These are phyloP conservation scores for Chaenodraco wilsoni DNA, from an alignment of 2,797 vertebrate species.

Conservation along the genomic window DNA sequence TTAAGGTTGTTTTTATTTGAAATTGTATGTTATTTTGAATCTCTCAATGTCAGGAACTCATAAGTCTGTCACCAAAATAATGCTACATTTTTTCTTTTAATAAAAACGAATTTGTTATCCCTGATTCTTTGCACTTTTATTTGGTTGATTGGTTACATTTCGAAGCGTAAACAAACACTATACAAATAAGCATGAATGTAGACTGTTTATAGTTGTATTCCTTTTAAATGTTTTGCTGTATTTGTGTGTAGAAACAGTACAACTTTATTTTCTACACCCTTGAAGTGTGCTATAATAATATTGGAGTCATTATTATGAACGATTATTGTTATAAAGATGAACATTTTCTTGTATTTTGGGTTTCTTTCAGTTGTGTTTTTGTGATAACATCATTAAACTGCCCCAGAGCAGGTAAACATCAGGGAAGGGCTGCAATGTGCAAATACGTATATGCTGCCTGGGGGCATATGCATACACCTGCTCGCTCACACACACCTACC, in stretches of 20 bases:
- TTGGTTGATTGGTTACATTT: too few relatives aligned
- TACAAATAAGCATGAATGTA: not conserved
- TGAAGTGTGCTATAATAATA: not conserved
- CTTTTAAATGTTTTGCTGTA: not conserved
- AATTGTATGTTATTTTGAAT: too few relatives aligned
- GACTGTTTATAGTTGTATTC: not conserved
- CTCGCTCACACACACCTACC: not conserved
- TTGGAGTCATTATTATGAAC: not conserved
- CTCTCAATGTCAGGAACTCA: too few relatives aligned
- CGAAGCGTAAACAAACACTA: too few relatives aligned
- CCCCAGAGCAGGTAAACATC: conserved; percentile 51
- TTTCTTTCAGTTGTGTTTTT: not conserved
- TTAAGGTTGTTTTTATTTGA: too few relatives aligned
- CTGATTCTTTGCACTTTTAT: too few relatives aligned
- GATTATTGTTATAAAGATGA: not conserved
- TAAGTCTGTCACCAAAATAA: too few relatives aligned
- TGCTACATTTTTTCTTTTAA: too few relatives aligned
- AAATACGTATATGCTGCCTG: conserved; percentile 46
- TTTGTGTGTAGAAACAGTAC: not conserved
- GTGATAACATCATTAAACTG: conserved; percentile 24
- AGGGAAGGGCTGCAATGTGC: conserved; percentile 47
- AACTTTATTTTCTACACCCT: not conserved
- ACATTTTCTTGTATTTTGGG: not conserved
- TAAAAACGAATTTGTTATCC: too few relatives aligned
- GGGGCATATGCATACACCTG: conserved; percentile 7